A percentile compares a stretch with the other conserved stretches of the same genome.
phyloP scores from a whole-genome alignment of 2,888 invertebrate species.

The Drosophila borealis region DNA sequence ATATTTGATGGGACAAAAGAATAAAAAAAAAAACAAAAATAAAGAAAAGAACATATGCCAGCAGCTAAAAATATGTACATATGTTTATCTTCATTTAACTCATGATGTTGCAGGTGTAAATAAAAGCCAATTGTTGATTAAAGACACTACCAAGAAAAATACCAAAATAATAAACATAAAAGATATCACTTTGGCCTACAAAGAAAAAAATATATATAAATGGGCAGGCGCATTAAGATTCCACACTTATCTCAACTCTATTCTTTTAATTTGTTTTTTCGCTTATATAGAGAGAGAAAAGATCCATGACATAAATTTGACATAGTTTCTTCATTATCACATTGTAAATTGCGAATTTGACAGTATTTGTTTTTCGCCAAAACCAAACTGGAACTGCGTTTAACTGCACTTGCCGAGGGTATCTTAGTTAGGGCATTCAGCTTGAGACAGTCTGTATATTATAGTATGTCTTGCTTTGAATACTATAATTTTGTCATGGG shows the following conservation, averaged over 20 bases:
- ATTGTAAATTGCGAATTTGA: slow-evolving; percentile 17
- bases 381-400: slow-evolving; percentile 5
- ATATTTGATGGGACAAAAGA: slow-evolving; percentile 35
- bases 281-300: slow-evolving; percentile 1
- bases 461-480: no score
- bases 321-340: slow-evolving; percentile 43
- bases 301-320: slow-evolving; percentile 33
- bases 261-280: slow-evolving; percentile 16
- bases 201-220: not conserved
- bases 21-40: slow-evolving; percentile 19
- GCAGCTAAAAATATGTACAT: slow-evolving; percentile 60
- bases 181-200: slow-evolving; percentile 15
- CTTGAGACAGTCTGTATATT: no score
- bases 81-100: slow-evolving; percentile 33
- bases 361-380: not conserved
- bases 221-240: slow-evolving; percentile 10
- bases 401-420: not conserved
- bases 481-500: no score
- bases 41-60: slow-evolving; percentile 34
- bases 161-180: slow-evolving; percentile 6
- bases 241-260: slow-evolving; percentile 17
- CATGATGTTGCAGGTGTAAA: slow-evolving; percentile 29
- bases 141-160: slow-evolving; percentile 1
- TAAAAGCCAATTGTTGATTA: slow-evolving; percentile 22
- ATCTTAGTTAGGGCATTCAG: not conserved